Evolutionary conservation across 2,797 vertebrate genomes (phyloP).

Genomic region (Poecile montanus): DNA sequence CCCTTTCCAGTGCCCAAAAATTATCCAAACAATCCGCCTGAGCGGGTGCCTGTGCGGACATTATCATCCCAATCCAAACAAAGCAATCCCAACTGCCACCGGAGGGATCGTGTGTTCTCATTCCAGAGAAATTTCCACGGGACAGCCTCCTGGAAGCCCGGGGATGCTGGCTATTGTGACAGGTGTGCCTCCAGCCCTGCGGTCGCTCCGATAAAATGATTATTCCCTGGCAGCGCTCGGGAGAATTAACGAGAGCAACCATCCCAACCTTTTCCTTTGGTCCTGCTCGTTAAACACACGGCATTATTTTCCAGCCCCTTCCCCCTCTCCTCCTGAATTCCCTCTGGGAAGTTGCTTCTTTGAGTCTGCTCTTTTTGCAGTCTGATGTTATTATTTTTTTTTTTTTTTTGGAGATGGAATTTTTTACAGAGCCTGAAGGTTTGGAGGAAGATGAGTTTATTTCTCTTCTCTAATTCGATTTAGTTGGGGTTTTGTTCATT

Average conservation of each 20-base stretch:
- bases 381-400: neutral
- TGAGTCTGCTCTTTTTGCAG: neutral
- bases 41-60: neutral
- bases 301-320: conserved; percentile 7
- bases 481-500: neutral
- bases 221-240: neutral
- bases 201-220: conserved; percentile 38
- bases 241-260: neutral
- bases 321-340: neutral
- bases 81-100: conserved; percentile 18
- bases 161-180: conserved; percentile 54
- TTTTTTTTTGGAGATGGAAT: neutral
- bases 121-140: conserved; percentile 48
- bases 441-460: neutral
- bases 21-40: conserved; percentile 11
- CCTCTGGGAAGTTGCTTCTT: neutral
- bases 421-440: neutral
- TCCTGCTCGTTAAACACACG: neutral
- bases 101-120: conserved; percentile 35
- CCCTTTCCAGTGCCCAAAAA: conserved; percentile 27
- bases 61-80: conserved; percentile 50
- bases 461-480: neutral
- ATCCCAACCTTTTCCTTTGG: neutral
- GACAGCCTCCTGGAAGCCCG: conserved; percentile 10
- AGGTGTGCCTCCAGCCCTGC: conserved; percentile 51